Percentiles rank a stretch among this genome's conserved stretches.
phyloP scores from a whole-genome alignment of 2,797 vertebrate species.

The Tangara arthus region DNA sequence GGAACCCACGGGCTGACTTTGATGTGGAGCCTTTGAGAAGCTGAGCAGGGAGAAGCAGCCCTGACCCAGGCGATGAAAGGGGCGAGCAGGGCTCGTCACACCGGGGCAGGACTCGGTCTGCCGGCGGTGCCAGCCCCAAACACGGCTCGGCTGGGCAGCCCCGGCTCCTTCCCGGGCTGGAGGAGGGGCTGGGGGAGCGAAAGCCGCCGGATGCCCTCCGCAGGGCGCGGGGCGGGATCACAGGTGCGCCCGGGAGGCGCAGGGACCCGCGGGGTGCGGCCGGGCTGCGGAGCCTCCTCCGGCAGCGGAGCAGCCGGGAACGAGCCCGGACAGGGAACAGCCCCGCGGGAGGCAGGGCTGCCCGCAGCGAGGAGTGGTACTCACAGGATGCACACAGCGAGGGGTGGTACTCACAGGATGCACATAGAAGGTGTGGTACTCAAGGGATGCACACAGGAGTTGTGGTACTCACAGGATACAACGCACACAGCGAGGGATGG shows the following conservation, averaged over 20 bases:
- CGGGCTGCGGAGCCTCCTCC: neutral
- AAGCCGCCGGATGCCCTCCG: neutral
- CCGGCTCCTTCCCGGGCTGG: neutral
- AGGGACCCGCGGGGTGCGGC: neutral
- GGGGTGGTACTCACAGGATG: neutral
- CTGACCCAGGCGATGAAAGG: neutral
- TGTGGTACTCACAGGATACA: neutral
- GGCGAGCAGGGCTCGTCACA: neutral
- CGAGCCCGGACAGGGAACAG: neutral
- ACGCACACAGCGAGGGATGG: too few species aligned
- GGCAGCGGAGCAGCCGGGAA: too few species aligned
- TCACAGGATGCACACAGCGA: too few species aligned
- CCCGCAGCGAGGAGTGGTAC: neutral
- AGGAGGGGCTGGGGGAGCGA: neutral
- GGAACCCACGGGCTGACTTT: conserved; percentile 11
- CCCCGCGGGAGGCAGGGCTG: too few species aligned
- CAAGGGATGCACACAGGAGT: too few species aligned
- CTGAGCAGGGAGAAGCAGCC: neutral
- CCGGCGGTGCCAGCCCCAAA: neutral
- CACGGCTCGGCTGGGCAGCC: neutral
- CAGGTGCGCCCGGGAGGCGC: neutral
- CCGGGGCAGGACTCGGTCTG: neutral
- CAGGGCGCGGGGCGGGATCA: accelerated
- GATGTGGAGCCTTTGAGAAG: conserved; percentile 35
- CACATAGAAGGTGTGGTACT: too few species aligned